These are phyloP conservation scores for Temnothorax ravouxi DNA, from an alignment of 2,888 invertebrate species.

Conservation along the genomic window DNA sequence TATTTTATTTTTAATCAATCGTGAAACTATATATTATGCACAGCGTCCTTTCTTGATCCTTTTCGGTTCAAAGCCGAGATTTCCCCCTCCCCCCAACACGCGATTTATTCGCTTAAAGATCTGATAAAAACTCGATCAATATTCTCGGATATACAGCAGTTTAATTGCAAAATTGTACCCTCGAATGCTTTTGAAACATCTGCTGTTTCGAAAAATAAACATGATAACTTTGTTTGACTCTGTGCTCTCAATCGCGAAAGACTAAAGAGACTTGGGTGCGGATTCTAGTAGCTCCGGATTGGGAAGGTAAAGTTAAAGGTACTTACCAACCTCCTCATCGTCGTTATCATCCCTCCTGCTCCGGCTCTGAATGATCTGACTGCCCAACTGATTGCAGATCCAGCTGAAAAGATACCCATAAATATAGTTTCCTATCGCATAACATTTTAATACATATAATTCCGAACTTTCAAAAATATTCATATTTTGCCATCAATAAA, in stretches of 20 bases:
- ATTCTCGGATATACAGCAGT: not conserved
- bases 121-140: not conserved
- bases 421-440: not conserved
- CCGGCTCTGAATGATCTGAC: not conserved
- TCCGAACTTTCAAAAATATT: not conserved
- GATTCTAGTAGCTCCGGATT: too few species aligned
- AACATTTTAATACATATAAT: not conserved
- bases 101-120: not conserved
- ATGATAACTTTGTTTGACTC: not conserved
- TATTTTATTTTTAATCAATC: not conserved
- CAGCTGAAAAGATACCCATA: conserved; percentile 7
- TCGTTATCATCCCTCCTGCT: not conserved
- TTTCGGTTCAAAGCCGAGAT: not conserved
- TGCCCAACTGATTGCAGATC: not conserved
- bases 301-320: too few species aligned
- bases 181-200: not conserved
- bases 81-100: too few species aligned
- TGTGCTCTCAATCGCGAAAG: too few species aligned
- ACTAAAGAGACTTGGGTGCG: too few species aligned
- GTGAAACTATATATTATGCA: not conserved
- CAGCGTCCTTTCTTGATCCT: not conserved
- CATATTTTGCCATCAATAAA: not conserved
- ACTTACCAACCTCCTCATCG: not conserved
- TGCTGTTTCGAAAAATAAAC: not conserved
- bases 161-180: not conserved